Evolutionary conservation across 2,113 vertebrate species (phyloP), one percentile per base, ranked within the genome.

Genomic region (Cyrtonyx montezumae): DNA sequence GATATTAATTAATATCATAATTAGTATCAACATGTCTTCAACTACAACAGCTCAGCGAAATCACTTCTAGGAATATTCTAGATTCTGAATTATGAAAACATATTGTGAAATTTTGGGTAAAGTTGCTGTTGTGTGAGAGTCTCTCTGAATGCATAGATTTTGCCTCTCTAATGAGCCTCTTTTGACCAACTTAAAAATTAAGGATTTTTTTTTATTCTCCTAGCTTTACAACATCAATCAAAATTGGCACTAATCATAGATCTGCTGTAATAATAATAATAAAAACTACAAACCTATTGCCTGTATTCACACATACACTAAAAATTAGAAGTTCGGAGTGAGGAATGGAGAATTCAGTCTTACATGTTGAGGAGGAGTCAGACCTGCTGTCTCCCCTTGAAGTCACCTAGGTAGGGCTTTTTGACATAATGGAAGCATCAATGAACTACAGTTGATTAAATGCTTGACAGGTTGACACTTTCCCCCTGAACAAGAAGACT

Each of bases 401-500:
- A 96, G 94, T 96, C 91, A 90, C 80, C 77, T 95, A 94, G 87
- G 88, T 94, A 71, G 93, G 76, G 69, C 76, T 93, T 94, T 95
- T 95, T 97, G 95, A 96, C 89, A 90, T 90, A 95, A 83, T 82
- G 69, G 97, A 96, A 87, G 94, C 93, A 93, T 96, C 95, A 97
- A 94, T 96, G 95, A 94, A 90, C 42, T 80, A 42, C 81, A 86
- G 85, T 84, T 95, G 91, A 95, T 97, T 96, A 92, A 93, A 93
- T 88, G 76, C 93, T 97, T 97, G 97, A 96, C 96, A 96, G 94
- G 94, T 93, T 97, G 97, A 97, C 96, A 97, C 81, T 59, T 70
- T 91, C 66, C 88, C 90, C 36, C 68, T 46, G 79, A 95, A 95
- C 40, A 90, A 73, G 92, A 96, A 97, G 94, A 73, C 88, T 2